Conservation (phyloP, 1,140 invertebrate genomes). For the Thaumatotibia leucotreta region DNA sequence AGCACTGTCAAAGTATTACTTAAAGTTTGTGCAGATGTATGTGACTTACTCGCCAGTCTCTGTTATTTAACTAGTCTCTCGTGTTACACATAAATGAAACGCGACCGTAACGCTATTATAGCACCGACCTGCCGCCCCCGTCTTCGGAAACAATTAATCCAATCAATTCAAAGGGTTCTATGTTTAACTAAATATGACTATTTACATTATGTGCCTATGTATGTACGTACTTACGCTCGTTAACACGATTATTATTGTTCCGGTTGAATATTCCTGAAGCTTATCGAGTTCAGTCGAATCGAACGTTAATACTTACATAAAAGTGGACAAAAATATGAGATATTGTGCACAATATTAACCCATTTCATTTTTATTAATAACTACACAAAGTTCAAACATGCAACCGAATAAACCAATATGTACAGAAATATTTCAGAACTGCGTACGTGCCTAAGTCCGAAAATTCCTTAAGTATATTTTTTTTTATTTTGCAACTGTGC, state of each 20-base stretch:
- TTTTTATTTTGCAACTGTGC: too few relatives aligned
- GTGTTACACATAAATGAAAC: slow-evolving; percentile 8
- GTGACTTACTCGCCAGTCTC: too few relatives aligned
- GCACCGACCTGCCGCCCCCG: slow-evolving; percentile 19
- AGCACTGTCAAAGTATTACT: too few relatives aligned
- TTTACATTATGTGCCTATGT: neutral
- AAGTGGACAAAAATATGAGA: too few relatives aligned
- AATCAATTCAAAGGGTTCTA: slow-evolving; percentile 20
- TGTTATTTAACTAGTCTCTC: neutral
- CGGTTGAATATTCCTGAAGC: neutral
- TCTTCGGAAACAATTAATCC: slow-evolving; percentile 32
- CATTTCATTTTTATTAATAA: too few relatives aligned
- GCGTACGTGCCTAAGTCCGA: too few relatives aligned
- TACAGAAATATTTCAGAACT: too few relatives aligned
- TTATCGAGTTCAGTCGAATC: neutral
- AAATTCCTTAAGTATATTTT: too few relatives aligned
- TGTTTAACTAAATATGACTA: slow-evolving; percentile 29
- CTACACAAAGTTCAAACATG: too few relatives aligned
- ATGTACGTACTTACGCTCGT: slow-evolving; percentile 19
- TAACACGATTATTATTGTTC: slow-evolving; percentile 21
- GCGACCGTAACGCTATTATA: slow-evolving; percentile 21
- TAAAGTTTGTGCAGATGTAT: too few relatives aligned
- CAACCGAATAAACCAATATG: too few relatives aligned
- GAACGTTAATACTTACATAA: neutral
- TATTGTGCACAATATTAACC: too few relatives aligned